Evolutionary conservation across 1,140 invertebrate species (phyloP).

Genomic region (Drosophila kohkoa): DNA sequence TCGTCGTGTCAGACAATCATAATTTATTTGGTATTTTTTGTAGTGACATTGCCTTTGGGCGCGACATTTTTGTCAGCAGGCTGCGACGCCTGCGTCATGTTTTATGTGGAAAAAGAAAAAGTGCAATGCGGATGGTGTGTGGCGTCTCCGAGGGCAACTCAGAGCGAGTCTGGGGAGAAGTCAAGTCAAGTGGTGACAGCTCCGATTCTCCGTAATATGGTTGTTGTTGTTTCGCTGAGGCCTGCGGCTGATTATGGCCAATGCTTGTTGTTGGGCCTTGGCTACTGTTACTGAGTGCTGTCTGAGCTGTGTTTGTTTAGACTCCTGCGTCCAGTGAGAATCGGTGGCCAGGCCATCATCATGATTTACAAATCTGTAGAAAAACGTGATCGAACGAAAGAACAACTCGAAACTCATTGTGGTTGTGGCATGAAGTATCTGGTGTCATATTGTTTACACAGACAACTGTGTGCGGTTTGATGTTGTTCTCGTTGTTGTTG

Average conservation of each 20-base stretch:
- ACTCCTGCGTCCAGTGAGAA: conserved; percentile 71
- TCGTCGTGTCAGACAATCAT: neutral
- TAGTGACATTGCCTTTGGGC: conserved; percentile 43
- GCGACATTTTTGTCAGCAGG: conserved; percentile 71
- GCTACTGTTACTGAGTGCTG: conserved; percentile 49
- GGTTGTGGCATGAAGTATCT: conserved; percentile 50
- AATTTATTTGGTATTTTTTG: conserved; percentile 44
- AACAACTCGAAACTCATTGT: conserved; percentile 58
- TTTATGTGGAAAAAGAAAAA: conserved; percentile 67
- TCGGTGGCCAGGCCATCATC: conserved; percentile 29
- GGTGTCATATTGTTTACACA: conserved; percentile 70
- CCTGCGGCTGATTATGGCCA: conserved; percentile 70
- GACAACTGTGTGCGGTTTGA: conserved; percentile 72
- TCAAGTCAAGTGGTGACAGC: conserved; percentile 78
- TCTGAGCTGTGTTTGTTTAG: conserved; percentile 60
- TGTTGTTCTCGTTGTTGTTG: conserved; percentile 43
- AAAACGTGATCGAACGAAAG: conserved; percentile 23
- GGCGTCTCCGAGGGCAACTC: conserved; percentile 14
- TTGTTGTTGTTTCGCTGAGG: conserved; percentile 12
- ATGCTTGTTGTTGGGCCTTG: conserved; percentile 25
- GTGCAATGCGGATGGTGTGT: conserved; percentile 40
- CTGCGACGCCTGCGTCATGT: conserved; percentile 58
- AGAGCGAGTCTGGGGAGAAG: conserved; percentile 38
- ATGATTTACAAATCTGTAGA: conserved; percentile 67
- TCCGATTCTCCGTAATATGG: conserved; percentile 29